These are phyloP conservation scores for Aleiodes testaceus DNA, from an alignment of 2,888 invertebrate genomes.

Conservation along the genomic window DNA sequence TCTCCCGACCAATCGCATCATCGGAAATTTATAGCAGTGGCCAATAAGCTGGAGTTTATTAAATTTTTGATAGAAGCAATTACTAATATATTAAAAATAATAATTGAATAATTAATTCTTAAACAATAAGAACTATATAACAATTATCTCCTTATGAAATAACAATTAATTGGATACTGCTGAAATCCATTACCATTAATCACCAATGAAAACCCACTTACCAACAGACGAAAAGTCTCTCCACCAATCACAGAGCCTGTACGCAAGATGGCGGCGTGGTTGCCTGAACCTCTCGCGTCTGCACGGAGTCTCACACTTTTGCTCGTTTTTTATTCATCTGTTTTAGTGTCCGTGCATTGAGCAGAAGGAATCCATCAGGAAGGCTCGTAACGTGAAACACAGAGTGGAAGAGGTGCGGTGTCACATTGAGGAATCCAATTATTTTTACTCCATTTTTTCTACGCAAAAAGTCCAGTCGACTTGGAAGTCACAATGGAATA, in stretches of 20 bases:
- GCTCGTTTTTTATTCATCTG: slow-evolving; percentile 9
- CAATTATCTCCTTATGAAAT: too few relatives aligned
- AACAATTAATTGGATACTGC: too few relatives aligned
- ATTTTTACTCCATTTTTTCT: neutral
- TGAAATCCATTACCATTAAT: too few relatives aligned
- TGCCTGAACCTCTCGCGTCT: neutral
- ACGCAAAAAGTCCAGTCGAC: slow-evolving; percentile 7
- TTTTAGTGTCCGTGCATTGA: neutral
- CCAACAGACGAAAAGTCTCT: neutral
- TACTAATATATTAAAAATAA: too few relatives aligned
- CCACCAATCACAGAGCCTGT: too few relatives aligned
- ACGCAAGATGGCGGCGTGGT: neutral
- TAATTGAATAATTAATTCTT: too few relatives aligned
- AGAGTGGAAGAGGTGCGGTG: slow-evolving; percentile 19
- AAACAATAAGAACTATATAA: too few relatives aligned
- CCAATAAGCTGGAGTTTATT: too few relatives aligned
- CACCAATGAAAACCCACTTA: neutral
- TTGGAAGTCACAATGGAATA: neutral
- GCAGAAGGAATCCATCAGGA: slow-evolving; percentile 8
- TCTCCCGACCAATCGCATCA: too few relatives aligned
- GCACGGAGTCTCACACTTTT: neutral
- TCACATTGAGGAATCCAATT: neutral
- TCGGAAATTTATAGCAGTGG: too few relatives aligned
- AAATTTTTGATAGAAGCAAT: too few relatives aligned
- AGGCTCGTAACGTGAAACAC: slow-evolving; percentile 18